Evolutionary conservation across 2,888 invertebrate genomes (phyloP), one percentile per base, ranked within the genome.

Genomic region (Ormia ochracea): DNA sequence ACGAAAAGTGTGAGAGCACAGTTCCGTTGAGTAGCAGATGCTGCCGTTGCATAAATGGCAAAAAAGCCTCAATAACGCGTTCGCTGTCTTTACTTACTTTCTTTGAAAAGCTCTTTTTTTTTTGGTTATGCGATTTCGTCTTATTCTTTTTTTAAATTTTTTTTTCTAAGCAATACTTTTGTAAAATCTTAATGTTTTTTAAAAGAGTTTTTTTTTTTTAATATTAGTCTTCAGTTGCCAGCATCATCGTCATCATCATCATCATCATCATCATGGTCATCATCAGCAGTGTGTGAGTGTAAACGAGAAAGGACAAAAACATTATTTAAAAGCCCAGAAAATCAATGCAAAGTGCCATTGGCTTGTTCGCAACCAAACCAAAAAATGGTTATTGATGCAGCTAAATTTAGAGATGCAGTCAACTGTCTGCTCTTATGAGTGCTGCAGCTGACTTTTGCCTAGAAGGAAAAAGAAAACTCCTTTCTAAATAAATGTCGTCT

Each of bases 321-420:
- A 31, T 5, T 41, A 36, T 31, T 63, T 69, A 26, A 31, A 41
- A 61, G 26, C 41, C 23, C 9, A 69, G 52, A 72, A 72, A 80
- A 80, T 76, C 76, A 76, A 80, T 72, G 56, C 76, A 69, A 76
- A 73, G 43, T 73, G 72, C 72, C 56, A 68, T 63, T 58, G 72
- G 72, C 61, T 56, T 52, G 48, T 74, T 56, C 28, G 78, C n/a
- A 2, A 26, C 4, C 17, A 19, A 12, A 28, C n/a, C 59, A 3
- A 43, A 43, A 73, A 54, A 48, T 38, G 38, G 28, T 19, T 72
- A 72, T 76, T 68, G 61, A 56, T 38, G 72, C 76, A 66, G 63
- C 3, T 28, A 65, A 75, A 65, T 9, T 54, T 54, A 33, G 17
- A 43, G 17, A 58, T 28, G 50, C 28, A 38, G 28, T 59, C 28